Conservation (phyloP, 2,797 vertebrate species). For the Buceros bicornis region DNA sequence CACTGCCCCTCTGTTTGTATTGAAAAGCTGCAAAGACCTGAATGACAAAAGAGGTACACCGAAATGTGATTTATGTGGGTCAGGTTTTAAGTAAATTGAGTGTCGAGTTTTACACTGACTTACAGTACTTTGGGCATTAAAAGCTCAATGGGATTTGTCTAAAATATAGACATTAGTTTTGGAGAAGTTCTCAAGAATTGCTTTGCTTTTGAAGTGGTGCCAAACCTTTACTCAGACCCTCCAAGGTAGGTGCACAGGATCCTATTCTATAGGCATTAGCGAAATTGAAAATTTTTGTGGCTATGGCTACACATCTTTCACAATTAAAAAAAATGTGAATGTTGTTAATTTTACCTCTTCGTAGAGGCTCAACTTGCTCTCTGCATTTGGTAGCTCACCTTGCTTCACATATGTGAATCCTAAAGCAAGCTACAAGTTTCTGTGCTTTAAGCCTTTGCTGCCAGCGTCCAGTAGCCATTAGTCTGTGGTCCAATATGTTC, state of each 20-base stretch:
- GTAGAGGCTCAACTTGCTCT: background rate
- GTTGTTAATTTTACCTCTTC: background rate
- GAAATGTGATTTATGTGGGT: background rate
- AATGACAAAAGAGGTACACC: background rate
- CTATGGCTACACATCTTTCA: background rate
- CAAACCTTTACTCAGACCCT: background rate
- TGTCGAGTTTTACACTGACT: background rate
- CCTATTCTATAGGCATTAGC: background rate
- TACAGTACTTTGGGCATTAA: background rate
- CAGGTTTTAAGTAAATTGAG: background rate
- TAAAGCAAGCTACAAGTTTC: background rate
- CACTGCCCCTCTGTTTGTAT: background rate
- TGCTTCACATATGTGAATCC: background rate
- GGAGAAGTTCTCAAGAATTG: background rate
- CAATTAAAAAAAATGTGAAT: background rate
- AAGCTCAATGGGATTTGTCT: background rate
- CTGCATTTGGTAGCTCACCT: background rate
- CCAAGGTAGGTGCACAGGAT: background rate
- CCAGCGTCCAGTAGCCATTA: background rate
- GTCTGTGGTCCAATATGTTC: background rate
- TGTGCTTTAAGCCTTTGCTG: background rate
- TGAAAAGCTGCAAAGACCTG: background rate
- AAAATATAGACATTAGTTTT: background rate
- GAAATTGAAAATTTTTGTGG: background rate
- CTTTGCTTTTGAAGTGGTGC: background rate